phyloP scores from a whole-genome alignment of 2,888 invertebrate genomes.

The Drosophila recens region DNA sequence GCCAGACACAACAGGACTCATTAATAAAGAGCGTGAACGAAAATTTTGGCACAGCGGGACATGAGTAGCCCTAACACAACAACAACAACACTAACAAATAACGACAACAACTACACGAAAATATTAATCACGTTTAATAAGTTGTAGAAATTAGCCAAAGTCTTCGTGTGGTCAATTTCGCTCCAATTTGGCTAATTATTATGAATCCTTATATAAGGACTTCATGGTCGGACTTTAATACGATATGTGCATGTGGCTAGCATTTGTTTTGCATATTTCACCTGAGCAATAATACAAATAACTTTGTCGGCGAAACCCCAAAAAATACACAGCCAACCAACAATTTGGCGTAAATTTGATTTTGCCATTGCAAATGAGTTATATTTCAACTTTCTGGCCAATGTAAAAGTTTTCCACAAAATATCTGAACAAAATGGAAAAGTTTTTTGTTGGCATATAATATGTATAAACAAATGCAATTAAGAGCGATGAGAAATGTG shows the following conservation, averaged over 20 bases:
- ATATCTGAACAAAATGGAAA: neutral
- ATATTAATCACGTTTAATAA: constrained; percentile 80
- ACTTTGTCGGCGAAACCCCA: constrained; percentile 4
- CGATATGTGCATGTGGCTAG: neutral
- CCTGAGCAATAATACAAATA: constrained; percentile 12
- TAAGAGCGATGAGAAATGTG: constrained; percentile 18
- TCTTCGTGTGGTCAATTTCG: constrained; percentile 24
- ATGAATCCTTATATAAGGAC: constrained; percentile 39
- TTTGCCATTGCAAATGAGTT: constrained; percentile 15
- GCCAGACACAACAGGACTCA: constrained; percentile 73
- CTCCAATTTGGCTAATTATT: constrained; percentile 63
- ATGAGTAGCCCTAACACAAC: constrained; percentile 36
- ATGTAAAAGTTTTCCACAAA: constrained; percentile 21
- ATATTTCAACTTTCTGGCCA: constrained; percentile 2
- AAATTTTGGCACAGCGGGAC: constrained; percentile 72
- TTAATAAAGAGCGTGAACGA: constrained; percentile 68
- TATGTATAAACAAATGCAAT: constrained; percentile 19
- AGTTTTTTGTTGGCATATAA: neutral
- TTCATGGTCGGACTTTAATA: constrained; percentile 9
- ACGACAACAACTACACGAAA: constrained; percentile 40
- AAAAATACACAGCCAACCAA: constrained; percentile 17
- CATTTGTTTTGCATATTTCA: constrained; percentile 23
- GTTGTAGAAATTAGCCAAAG: constrained; percentile 69
- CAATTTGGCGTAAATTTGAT: constrained; percentile 31
- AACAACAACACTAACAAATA: constrained; percentile 20